These are phyloP conservation scores for Blastobasis lacticolella DNA, from an alignment of 2,888 invertebrate species.

Conservation along the genomic window DNA sequence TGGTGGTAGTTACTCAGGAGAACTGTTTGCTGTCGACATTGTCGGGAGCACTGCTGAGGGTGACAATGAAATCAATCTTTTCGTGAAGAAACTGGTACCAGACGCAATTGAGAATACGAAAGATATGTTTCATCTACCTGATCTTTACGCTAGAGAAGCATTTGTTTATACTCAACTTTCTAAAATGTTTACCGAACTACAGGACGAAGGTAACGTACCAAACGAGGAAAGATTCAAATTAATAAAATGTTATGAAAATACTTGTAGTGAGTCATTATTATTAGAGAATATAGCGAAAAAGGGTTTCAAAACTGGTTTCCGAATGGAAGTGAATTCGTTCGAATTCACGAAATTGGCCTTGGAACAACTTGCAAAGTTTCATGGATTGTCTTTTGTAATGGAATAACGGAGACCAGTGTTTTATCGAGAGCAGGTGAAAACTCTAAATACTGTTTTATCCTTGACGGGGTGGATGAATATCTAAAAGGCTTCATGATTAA, in stretches of 20 bases:
- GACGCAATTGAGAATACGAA: neutral
- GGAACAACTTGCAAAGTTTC: neutral
- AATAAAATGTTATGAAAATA: constrained; percentile 32
- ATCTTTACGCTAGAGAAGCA: neutral
- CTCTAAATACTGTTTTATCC: too few species aligned
- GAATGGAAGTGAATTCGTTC: neutral
- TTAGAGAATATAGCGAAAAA: neutral
- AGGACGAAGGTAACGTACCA: constrained; percentile 33
- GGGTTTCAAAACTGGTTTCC: neutral
- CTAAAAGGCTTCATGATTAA: too few species aligned
- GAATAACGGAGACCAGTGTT: neutral
- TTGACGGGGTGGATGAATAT: too few species aligned
- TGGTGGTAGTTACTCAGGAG: constrained; percentile 2
- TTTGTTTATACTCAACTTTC: too few species aligned
- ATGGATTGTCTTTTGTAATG: neutral
- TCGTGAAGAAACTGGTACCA: neutral
- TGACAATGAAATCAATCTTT: neutral
- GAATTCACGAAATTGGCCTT: neutral
- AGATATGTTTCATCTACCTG: neutral
- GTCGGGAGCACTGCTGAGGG: neutral
- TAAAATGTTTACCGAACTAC: constrained; percentile 29
- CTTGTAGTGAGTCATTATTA: constrained; percentile 15
- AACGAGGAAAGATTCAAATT: constrained; percentile 27
- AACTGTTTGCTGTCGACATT: neutral
- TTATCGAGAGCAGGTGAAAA: neutral